Evolutionary conservation across 2,113 vertebrate species (phyloP).

Genomic region (Corapipo altera): DNA sequence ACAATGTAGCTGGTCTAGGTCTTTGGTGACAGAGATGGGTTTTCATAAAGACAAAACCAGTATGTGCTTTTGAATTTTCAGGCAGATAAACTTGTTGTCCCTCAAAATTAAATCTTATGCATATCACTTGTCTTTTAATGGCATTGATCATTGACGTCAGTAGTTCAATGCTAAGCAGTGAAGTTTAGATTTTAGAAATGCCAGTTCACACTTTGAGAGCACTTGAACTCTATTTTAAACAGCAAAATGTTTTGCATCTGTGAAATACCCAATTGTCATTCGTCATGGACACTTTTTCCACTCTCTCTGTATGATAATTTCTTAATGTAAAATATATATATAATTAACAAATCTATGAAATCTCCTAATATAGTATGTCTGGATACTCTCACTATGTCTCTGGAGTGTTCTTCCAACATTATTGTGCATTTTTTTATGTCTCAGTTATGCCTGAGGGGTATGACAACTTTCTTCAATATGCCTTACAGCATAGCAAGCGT

Average conservation of each 20-base stretch:
- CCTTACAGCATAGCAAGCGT: constrained; percentile 54
- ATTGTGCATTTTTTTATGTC: constrained; percentile 18
- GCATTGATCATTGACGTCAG: background rate
- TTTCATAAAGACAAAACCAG: background rate
- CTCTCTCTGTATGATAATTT: background rate
- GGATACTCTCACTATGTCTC: background rate
- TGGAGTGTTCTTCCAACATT: constrained; percentile 6
- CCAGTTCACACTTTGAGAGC: background rate
- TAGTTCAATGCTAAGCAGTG: background rate
- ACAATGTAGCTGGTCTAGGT: background rate
- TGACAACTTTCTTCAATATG: constrained; percentile 52
- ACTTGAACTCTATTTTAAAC: background rate
- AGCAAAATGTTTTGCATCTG: background rate
- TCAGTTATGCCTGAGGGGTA: constrained; percentile 43
- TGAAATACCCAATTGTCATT: background rate
- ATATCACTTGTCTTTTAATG: background rate
- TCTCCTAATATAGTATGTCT: background rate
- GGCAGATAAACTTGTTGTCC: background rate
- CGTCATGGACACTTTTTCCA: background rate
- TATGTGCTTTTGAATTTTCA: background rate
- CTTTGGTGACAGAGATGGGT: background rate
- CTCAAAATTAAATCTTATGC: background rate
- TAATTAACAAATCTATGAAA: background rate
- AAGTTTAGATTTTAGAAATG: background rate
- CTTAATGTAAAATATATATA: background rate